Evolutionary conservation across 1,140 invertebrate species (phyloP).

Genomic region (Cydia amplana): DNA sequence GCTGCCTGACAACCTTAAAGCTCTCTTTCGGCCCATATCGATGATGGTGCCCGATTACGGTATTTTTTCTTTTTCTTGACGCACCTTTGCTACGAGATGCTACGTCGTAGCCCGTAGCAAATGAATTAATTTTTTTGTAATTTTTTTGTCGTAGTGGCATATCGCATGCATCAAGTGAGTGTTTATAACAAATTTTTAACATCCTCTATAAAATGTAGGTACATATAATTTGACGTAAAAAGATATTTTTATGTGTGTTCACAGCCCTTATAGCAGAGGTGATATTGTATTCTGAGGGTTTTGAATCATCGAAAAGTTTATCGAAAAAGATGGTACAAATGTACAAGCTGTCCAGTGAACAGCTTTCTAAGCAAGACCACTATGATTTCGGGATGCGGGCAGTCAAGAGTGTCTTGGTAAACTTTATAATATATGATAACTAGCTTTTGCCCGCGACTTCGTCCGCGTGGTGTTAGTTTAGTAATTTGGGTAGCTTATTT

Average conservation of each 20-base stretch:
- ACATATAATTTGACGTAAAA: no score
- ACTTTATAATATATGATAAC: not conserved
- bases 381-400: slow-evolving; percentile 96
- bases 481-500: no score
- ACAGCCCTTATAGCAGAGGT: slow-evolving; percentile 94
- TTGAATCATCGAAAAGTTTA: slow-evolving; percentile 91
- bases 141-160: no score
- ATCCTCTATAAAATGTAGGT: no score
- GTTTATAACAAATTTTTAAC: no score
- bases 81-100: not conserved
- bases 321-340: slow-evolving; percentile 95
- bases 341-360: slow-evolving; percentile 95
- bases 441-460: no score
- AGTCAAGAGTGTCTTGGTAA: slow-evolving; percentile 83
- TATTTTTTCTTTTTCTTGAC: slow-evolving; percentile 55
- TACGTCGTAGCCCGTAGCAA: slow-evolving; percentile 25
- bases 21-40: slow-evolving; percentile 91
- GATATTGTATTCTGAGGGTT: slow-evolving; percentile 94
- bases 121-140: not conserved
- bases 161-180: no score
- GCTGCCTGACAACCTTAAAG: slow-evolving; percentile 90
- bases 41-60: slow-evolving; percentile 97
- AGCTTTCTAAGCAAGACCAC: slow-evolving; percentile 95
- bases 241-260: slow-evolving; percentile 38
- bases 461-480: no score